These are phyloP conservation scores for Ochropacha duplaris DNA, from an alignment of 2,888 invertebrate species.

Conservation along the genomic window DNA sequence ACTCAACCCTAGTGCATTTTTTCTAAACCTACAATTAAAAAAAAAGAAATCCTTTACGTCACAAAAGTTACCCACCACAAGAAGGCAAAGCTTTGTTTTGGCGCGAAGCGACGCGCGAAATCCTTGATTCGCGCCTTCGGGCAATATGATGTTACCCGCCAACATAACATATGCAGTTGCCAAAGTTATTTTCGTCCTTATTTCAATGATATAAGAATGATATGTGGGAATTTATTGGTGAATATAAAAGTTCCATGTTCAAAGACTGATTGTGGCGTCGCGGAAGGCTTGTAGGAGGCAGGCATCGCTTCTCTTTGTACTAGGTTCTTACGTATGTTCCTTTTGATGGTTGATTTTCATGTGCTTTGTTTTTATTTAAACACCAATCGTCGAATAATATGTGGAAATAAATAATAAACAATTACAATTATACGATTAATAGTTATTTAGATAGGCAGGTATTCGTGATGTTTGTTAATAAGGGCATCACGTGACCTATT, in stretches of 20 bases:
- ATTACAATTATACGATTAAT: no score
- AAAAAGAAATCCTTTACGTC: neutral
- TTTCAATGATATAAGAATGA: neutral
- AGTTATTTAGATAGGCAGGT: no score
- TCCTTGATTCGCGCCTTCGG: constrained; percentile 43
- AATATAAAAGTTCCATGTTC: constrained; percentile 6
- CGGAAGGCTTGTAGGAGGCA: neutral
- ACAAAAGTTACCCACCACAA: constrained; percentile 15
- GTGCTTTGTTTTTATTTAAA: no score
- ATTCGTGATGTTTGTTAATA: no score
- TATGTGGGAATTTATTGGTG: constrained; percentile 9
- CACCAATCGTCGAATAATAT: no score
- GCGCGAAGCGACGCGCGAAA: constrained; percentile 36
- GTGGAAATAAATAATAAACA: no score
- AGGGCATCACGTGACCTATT: no score
- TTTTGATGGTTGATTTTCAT: neutral
- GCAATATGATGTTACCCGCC: constrained; percentile 32
- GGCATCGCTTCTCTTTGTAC: neutral
- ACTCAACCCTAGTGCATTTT: neutral
- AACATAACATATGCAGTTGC: constrained; percentile 14
- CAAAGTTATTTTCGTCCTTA: constrained; percentile 8
- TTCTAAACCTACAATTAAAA: neutral
- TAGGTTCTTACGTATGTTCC: neutral
- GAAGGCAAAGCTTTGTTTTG: constrained; percentile 37
- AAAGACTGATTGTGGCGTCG: neutral